phyloP scores from a whole-genome alignment of 1,140 invertebrate genomes.

The Andrena cerasifolii region DNA sequence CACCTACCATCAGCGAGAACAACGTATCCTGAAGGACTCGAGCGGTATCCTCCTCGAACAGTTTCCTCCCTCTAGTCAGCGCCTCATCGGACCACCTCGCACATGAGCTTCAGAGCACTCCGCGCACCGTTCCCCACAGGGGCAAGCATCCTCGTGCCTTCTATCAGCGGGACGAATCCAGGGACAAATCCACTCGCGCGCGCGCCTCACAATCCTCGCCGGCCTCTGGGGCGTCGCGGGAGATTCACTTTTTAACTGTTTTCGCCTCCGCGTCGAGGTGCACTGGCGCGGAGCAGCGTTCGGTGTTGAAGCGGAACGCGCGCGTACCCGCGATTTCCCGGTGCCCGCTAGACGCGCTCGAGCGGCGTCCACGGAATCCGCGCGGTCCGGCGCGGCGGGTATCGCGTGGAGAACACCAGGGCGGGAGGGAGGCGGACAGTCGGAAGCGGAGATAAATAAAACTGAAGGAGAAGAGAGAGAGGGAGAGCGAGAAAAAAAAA shows the following conservation, averaged over 20 bases:
- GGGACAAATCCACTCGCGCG: not conserved
- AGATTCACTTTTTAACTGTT: no score
- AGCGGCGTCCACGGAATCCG: slow-evolving; percentile 40
- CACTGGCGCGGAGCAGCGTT: no score
- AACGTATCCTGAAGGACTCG: not conserved
- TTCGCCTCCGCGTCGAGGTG: no score
- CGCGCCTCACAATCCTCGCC: no score
- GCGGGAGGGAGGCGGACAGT: not conserved
- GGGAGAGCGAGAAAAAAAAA: not conserved
- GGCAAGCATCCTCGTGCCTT: not conserved
- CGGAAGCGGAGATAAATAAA: not conserved
- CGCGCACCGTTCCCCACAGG: not conserved
- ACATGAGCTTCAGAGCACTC: not conserved
- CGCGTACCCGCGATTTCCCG: slow-evolving; percentile 14
- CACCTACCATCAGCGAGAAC: slow-evolving; percentile 25
- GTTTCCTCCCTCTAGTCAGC: no score
- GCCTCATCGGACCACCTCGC: not conserved
- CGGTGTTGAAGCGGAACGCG: not conserved
- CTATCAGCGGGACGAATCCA: no score
- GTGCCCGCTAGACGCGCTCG: slow-evolving; percentile 17
- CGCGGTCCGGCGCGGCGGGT: not conserved
- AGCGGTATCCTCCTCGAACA: not conserved
- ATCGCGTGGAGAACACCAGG: not conserved
- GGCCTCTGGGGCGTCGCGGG: no score
- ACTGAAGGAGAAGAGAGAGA: not conserved